Evolutionary conservation across 2,113 vertebrate species (phyloP).

Genomic region (Orthonyx spaldingii): DNA sequence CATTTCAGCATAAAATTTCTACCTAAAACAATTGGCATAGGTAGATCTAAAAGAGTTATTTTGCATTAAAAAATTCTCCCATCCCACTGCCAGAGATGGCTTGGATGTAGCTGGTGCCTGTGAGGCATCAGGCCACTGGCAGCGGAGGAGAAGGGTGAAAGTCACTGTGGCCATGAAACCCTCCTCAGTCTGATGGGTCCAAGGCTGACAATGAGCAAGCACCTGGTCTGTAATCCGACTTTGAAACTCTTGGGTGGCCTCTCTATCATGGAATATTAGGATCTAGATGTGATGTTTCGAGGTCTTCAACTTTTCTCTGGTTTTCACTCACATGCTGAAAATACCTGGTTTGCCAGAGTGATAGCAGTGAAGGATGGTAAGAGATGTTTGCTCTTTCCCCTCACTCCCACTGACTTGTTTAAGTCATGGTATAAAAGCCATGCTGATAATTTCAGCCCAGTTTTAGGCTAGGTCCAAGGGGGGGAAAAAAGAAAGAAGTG

Average conservation of each 20-base stretch:
- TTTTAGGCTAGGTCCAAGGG: not conserved
- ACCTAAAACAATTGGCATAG: not conserved
- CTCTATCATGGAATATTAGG: not conserved
- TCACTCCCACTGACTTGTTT: not conserved
- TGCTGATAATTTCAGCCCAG: not conserved
- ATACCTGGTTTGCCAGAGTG: not conserved
- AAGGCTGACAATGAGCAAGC: not conserved
- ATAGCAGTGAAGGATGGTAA: not conserved
- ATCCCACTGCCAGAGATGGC: not conserved
- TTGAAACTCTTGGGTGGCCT: not conserved
- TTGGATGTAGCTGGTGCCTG: not conserved
- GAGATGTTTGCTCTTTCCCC: not conserved
- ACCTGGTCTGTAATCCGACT: not conserved
- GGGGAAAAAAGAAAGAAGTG: not conserved
- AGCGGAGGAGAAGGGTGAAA: not conserved
- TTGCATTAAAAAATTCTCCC: not conserved
- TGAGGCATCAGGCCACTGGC: not conserved
- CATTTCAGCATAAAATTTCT: not conserved
- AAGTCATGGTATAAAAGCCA: not conserved
- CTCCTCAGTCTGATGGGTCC: accelerated
- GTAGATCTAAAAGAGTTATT: not conserved
- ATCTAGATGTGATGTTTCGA: not conserved
- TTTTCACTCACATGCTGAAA: not conserved
- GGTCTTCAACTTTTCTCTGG: not conserved
- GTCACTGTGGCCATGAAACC: accelerated